Evolutionary conservation across 2,797 vertebrate species (phyloP).

Genomic region (Coreius guichenoti): DNA sequence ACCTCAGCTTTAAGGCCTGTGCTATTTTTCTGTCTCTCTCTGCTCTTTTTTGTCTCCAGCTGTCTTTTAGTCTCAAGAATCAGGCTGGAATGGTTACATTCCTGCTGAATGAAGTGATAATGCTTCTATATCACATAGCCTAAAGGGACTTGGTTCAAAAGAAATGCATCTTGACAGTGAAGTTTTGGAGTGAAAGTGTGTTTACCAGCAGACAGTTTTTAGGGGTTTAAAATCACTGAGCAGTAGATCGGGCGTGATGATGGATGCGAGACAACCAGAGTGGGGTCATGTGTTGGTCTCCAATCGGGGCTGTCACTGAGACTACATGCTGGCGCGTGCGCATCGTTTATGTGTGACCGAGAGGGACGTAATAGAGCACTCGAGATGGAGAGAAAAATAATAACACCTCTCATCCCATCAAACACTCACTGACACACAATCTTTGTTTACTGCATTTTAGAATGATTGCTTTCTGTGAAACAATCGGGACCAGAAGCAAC

Average conservation of each 20-base stretch:
- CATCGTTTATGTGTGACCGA: not conserved
- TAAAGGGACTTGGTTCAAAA: constrained; percentile 41
- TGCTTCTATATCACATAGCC: constrained; percentile 20
- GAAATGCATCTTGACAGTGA: constrained; percentile 24
- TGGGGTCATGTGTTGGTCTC: constrained; percentile 17
- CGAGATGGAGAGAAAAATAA: constrained; percentile 22
- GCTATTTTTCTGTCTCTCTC: constrained; percentile 12
- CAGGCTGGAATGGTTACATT: constrained; percentile 48
- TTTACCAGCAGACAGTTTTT: constrained; percentile 29
- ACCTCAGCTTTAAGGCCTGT: constrained; percentile 23
- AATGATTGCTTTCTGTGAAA: constrained; percentile 41
- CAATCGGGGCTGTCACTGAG: constrained; percentile 6
- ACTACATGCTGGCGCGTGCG: not conserved
- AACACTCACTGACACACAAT: constrained; percentile 25
- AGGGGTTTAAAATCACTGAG: constrained; percentile 45
- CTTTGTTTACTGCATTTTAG: constrained; percentile 43
- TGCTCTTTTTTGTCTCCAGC: not conserved
- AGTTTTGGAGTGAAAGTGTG: constrained; percentile 29
- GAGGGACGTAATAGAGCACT: constrained; percentile 2
- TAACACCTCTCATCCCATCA: constrained; percentile 32
- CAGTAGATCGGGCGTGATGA: constrained; percentile 15
- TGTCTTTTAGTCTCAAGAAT: constrained; percentile 42
- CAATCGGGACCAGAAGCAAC: constrained; percentile 57
- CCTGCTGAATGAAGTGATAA: constrained; percentile 49
- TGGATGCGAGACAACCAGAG: constrained; percentile 12